Conservation (phyloP, 2,797 vertebrate species). For the Acanthurus lineatus region DNA sequence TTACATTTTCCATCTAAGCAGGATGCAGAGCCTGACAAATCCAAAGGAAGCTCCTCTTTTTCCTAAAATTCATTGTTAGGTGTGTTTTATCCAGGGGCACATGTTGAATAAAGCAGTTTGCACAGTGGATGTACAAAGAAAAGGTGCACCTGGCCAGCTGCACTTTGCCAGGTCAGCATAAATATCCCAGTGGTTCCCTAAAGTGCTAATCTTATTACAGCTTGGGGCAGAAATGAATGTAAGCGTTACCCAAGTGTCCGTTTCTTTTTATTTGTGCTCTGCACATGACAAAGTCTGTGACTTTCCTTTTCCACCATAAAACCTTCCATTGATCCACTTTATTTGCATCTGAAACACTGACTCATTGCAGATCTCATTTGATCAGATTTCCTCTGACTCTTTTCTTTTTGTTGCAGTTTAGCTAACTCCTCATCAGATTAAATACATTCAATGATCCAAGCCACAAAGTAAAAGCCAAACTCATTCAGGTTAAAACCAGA, state of each 20-base stretch:
- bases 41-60: background rate
- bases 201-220: background rate
- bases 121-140: background rate
- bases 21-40: background rate
- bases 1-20: conserved; percentile 11
- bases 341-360: no score
- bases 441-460: no score
- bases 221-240: background rate
- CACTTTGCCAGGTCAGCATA: background rate
- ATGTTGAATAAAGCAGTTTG: background rate
- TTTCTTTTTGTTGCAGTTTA: no score
- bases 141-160: background rate
- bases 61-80: background rate
- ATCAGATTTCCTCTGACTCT: no score
- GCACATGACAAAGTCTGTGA: background rate
- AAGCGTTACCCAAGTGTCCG: background rate
- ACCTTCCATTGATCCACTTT: background rate
- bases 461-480: no score
- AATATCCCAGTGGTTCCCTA: background rate
- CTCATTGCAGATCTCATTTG: no score
- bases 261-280: background rate
- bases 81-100: background rate
- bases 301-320: conserved; percentile 11
- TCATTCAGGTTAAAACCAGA: no score
- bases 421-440: no score